Conservation (phyloP, 2,797 vertebrate genomes). For the Aldrovandia affinis region DNA sequence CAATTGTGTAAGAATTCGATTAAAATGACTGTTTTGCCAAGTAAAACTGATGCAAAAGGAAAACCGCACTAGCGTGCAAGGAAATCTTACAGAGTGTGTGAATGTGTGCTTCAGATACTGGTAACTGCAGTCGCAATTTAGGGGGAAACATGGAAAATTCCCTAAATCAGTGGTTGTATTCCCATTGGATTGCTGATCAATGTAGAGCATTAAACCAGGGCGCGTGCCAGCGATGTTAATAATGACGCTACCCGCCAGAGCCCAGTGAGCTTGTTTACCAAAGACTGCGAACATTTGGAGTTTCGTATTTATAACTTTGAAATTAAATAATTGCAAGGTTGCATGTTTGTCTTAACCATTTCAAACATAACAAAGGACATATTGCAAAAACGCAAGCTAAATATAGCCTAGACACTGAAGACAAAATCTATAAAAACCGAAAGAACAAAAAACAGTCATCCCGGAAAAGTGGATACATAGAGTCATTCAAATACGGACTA, state of each 20-base stretch:
- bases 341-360: too few species aligned
- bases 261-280: not conserved
- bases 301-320: too few species aligned
- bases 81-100: not conserved
- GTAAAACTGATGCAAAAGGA: not conserved
- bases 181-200: conserved; percentile 2
- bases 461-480: not conserved
- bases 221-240: conserved; percentile 1
- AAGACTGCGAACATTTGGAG: not conserved
- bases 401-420: not conserved
- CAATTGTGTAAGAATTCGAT: not conserved
- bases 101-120: not conserved
- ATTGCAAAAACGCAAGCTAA: not conserved
- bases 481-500: too few species aligned
- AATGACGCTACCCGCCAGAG: conserved; percentile 5
- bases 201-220: not conserved
- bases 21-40: not conserved
- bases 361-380: too few species aligned
- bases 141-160: not conserved
- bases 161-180: not conserved
- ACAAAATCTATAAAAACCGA: not conserved
- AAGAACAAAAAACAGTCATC: not conserved
- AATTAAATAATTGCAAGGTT: too few species aligned
- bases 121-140: not conserved
- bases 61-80: not conserved